These are phyloP conservation scores for Psammodynastes pulverulentus DNA, from an alignment of 2,113 vertebrate species.

Conservation along the genomic window DNA sequence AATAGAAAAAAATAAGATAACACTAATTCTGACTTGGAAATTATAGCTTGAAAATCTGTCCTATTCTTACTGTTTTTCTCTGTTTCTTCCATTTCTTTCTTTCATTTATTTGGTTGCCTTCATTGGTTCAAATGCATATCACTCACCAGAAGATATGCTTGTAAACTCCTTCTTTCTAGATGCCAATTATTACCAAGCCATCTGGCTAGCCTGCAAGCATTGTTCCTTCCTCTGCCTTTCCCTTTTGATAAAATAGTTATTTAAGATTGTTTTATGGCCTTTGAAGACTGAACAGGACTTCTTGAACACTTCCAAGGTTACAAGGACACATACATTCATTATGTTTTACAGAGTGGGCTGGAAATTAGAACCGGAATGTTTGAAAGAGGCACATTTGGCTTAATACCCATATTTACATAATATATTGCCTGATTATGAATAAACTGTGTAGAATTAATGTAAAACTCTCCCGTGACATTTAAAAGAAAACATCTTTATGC, in stretches of 20 bases:
- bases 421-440: slow-evolving; percentile 10
- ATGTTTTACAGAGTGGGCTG: slow-evolving; percentile 6
- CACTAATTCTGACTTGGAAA: slow-evolving; percentile 15
- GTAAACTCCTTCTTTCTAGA: slow-evolving; percentile 56
- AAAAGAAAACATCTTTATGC: slow-evolving; percentile 18
- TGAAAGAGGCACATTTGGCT: slow-evolving; percentile 1
- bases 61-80: slow-evolving; percentile 49
- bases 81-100: slow-evolving; percentile 51
- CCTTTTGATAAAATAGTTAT: slow-evolving; percentile 55
- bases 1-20: neutral
- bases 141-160: slow-evolving; percentile 58
- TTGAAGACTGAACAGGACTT: slow-evolving; percentile 48
- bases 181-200: slow-evolving; percentile 60
- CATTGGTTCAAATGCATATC: slow-evolving; percentile 51
- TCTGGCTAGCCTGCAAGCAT: slow-evolving; percentile 50
- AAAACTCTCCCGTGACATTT: neutral
- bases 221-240: slow-evolving; percentile 57
- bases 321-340: slow-evolving; percentile 13
- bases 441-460: slow-evolving; percentile 28
- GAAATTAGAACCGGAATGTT: neutral
- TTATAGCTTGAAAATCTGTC: slow-evolving; percentile 46
- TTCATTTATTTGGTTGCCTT: slow-evolving; percentile 40
- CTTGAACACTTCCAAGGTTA: slow-evolving; percentile 30
- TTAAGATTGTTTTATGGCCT: slow-evolving; percentile 43
- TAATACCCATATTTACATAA: slow-evolving; percentile 12